Base-by-base conservation (phyloP, 2,888 invertebrate species). In the Petrolisthes manimaculis region DNA sequence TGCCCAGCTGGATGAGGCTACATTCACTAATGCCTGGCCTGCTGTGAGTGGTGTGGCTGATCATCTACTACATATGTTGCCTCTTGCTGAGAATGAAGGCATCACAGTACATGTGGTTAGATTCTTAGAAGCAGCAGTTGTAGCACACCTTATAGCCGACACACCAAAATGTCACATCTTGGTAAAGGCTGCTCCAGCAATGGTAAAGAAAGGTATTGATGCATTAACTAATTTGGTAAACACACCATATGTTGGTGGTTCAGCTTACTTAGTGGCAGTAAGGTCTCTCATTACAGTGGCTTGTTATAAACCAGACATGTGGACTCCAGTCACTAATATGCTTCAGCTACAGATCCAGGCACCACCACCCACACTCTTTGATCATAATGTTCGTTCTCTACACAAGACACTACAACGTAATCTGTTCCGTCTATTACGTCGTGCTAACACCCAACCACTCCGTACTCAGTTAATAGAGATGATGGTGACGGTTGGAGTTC, bases 401-500 rank as follows among this genome's bases (percentile, higher is more conserved):
- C 80, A 91, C 83, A 91, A 89, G 83, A 91, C 84, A 8, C 77
- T 91, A 14, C 91, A 91, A 69, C 75, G 89, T 9, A 91, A 91
- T 81, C 84, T 91, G 9, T 89, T 89, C 71, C 86, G 91, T 5
- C 80, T 91, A 37, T 77, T 91, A 67, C 78, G 88, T n/a, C 86
- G 89, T 5, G 86, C 89, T 3, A 79, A 89, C 21, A 54, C 67
- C 5, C 24, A 61, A n/a, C 24, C 14, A 9, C 84, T 88, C 9
- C 87, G 89, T 14, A 54, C 85, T 24, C 83, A 84, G 18, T 83
- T 91, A 18, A 84, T 91, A 1, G 88, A 89, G 37, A 88, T 91
- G 91, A 91, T 91, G 91, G 91, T 91, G 55, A 83, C 82, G 6
- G 91, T 91, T 14, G 91, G 91, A 3, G 89, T 91, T 6, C 86